These are phyloP conservation scores for Chorisops tibialis DNA, from an alignment of 2,888 invertebrate species.

Conservation along the genomic window DNA sequence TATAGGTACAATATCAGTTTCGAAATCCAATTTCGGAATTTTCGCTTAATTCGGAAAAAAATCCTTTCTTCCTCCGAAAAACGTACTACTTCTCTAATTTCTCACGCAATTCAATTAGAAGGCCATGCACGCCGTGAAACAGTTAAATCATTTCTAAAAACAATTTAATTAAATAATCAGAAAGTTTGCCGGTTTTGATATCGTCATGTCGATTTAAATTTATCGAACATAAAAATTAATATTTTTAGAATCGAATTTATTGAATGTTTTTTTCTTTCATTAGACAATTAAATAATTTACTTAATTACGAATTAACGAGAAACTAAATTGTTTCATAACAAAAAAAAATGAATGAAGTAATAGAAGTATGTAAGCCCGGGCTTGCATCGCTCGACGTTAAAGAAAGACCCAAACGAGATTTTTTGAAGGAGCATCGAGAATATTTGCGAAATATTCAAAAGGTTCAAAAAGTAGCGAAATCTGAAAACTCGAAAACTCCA, in stretches of 20 bases:
- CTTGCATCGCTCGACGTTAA: background rate
- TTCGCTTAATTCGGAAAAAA: no score
- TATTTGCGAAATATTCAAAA: slow-evolving; percentile 9
- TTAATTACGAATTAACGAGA: slow-evolving; percentile 4
- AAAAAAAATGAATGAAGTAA: background rate
- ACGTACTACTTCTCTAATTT: no score
- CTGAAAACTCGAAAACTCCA: background rate
- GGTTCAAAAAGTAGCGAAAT: background rate
- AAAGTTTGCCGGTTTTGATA: slow-evolving; percentile 6
- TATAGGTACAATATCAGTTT: no score
- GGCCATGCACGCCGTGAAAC: no score
- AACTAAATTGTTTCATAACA: background rate
- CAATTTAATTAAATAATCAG: background rate
- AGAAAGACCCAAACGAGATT: slow-evolving; percentile 9
- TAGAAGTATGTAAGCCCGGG: background rate
- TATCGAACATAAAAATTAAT: slow-evolving; percentile 13
- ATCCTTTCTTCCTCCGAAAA: no score
- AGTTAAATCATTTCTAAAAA: background rate
- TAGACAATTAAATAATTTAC: background rate
- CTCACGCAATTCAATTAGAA: no score
- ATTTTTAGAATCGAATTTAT: slow-evolving; percentile 14
- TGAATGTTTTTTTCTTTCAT: slow-evolving; percentile 6
- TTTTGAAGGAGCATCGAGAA: slow-evolving; percentile 2
- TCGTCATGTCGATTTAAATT: slow-evolving; percentile 20
- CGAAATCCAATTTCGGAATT: no score